Evolutionary conservation across 1,140 invertebrate genomes (phyloP).

Genomic region (Galleria mellonella): DNA sequence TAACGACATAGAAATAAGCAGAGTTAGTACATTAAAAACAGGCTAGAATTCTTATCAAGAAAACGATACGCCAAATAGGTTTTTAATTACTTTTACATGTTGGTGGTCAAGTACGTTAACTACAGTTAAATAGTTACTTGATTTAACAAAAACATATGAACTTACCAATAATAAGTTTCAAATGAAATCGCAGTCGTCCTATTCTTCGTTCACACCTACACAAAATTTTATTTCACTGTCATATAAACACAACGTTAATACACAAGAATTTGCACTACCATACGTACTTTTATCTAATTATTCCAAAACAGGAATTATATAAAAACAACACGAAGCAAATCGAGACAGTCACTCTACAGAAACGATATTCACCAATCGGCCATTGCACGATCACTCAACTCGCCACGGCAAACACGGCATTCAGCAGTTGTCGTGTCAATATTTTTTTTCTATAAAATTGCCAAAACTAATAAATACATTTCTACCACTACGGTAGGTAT

Average conservation of each 20-base stretch:
- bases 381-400: constrained; percentile 28
- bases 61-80: background rate
- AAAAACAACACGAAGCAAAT: constrained; percentile 11
- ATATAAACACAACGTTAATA: constrained; percentile 18
- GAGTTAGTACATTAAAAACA: constrained; percentile 6
- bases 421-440: too few species aligned
- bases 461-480: too few species aligned
- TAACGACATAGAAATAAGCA: too few species aligned
- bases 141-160: constrained; percentile 16
- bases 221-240: constrained; percentile 16
- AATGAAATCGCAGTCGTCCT: constrained; percentile 20
- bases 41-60: constrained; percentile 4
- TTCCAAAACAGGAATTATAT: too few species aligned
- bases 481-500: too few species aligned
- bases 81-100: too few species aligned
- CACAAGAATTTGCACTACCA: constrained; percentile 26
- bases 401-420: too few species aligned
- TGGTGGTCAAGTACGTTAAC: too few species aligned
- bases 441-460: too few species aligned
- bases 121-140: too few species aligned
- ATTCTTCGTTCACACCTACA: constrained; percentile 17
- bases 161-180: constrained; percentile 59
- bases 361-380: constrained; percentile 29
- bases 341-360: constrained; percentile 4
- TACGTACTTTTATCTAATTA: background rate